Percentiles rank a stretch among this genome's conserved stretches.
These are phyloP conservation scores for Melitaea cinxia DNA, from an alignment of 1,140 invertebrate genomes.

Conservation along the genomic window DNA sequence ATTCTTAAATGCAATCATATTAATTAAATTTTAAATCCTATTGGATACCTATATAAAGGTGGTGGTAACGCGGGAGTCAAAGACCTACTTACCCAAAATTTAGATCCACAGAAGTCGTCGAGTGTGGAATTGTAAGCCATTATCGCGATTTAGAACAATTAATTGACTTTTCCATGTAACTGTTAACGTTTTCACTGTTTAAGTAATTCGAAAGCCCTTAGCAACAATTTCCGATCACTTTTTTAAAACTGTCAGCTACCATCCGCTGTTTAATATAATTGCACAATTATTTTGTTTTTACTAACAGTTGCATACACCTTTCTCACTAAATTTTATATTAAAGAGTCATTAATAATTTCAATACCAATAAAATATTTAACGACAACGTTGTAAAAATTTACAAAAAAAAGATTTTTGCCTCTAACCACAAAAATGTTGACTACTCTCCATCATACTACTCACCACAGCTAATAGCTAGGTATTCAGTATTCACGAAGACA, in stretches of 20 bases:
- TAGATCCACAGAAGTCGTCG: constrained; percentile 85
- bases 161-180: constrained; percentile 31
- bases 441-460: constrained; percentile 20
- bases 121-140: constrained; percentile 78
- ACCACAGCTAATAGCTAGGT: background rate
- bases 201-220: constrained; percentile 12
- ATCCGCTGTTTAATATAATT: constrained; percentile 37
- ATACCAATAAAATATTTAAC: background rate
- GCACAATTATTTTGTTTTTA: constrained; percentile 20
- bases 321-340: constrained; percentile 5
- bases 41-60: background rate
- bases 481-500: constrained; percentile 4
- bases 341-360: constrained; percentile 6
- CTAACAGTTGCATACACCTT: constrained; percentile 6
- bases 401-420: constrained; percentile 15
- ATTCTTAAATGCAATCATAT: too few relatives aligned
- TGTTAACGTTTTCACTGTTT: constrained; percentile 17
- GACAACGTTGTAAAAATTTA: constrained; percentile 32
- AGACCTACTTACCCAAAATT: constrained; percentile 85
- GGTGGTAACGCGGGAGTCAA: constrained; percentile 42
- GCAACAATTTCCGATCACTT: constrained; percentile 23
- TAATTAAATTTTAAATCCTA: too few relatives aligned
- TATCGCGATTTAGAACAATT: constrained; percentile 39
- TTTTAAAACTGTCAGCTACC: constrained; percentile 27
- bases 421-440: constrained; percentile 38